Conservation (phyloP, 2,888 invertebrate genomes). For the Onthophagus sagittarius region DNA sequence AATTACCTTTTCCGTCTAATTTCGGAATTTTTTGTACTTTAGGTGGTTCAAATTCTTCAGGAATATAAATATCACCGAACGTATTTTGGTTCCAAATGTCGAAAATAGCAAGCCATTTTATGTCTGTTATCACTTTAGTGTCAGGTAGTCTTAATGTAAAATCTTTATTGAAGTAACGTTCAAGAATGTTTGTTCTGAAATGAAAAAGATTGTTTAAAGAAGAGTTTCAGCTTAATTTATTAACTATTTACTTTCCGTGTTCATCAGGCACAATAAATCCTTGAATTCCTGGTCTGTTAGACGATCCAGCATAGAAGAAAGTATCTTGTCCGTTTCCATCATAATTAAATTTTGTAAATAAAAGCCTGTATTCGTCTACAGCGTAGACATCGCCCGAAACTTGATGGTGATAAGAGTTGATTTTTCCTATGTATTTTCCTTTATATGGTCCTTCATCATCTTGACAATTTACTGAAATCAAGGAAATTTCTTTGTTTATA, state of each 20-base stretch:
- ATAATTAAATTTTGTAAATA: conserved; percentile 79
- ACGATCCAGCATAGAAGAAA: conserved; percentile 91
- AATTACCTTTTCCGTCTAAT: conserved; percentile 26
- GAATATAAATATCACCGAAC: conserved; percentile 85
- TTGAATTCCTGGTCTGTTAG: conserved; percentile 81
- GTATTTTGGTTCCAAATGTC: conserved; percentile 83
- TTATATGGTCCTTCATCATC: conserved; percentile 72
- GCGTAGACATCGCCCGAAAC: conserved; percentile 87
- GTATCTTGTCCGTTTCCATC: conserved; percentile 89
- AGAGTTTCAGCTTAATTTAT: not conserved
- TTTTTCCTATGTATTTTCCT: conserved; percentile 77
- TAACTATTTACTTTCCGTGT: conserved; percentile 65
- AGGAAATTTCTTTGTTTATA: not conserved
- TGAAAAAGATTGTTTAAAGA: not conserved
- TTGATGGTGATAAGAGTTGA: conserved; percentile 90
- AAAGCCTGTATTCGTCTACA: conserved; percentile 78
- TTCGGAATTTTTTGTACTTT: conserved; percentile 50
- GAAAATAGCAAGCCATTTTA: conserved; percentile 87
- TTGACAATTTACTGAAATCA: conserved; percentile 37
- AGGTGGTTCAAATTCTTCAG: conserved; percentile 87
- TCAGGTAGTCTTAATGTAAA: conserved; percentile 79
- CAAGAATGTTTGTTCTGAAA: conserved; percentile 76
- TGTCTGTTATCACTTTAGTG: conserved; percentile 78
- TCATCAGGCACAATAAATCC: conserved; percentile 90
- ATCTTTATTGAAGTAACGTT: conserved; percentile 81